Evolutionary conservation across 1,140 invertebrate species (phyloP).

Genomic region (Adelges cooleyi): DNA sequence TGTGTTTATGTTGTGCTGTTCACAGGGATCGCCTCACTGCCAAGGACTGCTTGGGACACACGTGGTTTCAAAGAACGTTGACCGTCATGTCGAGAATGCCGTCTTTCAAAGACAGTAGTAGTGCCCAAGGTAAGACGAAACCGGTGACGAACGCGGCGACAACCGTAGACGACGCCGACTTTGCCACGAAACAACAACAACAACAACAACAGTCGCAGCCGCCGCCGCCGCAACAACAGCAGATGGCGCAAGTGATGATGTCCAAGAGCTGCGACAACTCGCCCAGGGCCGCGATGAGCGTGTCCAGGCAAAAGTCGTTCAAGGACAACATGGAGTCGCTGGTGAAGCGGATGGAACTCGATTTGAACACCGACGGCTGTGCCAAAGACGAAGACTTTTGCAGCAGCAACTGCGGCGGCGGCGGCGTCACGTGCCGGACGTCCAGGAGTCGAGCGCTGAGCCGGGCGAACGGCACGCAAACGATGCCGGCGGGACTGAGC

Average conservation of each 20-base stretch:
- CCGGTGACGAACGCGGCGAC: no score
- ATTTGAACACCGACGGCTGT: background rate
- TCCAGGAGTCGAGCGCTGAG: background rate
- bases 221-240: background rate
- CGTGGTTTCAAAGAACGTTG: conserved; percentile 43
- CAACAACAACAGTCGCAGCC: background rate
- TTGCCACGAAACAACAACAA: conserved; percentile 5
- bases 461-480: conserved; percentile 8
- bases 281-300: conserved; percentile 6
- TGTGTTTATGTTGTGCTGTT: conserved; percentile 32
- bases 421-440: background rate
- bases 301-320: conserved; percentile 39
- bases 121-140: no score
- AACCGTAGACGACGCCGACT: no score
- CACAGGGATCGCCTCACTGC: conserved; percentile 49
- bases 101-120: no score
- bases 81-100: no score
- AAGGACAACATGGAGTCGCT: conserved; percentile 42
- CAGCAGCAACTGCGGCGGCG: background rate
- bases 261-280: conserved; percentile 12
- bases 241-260: background rate
- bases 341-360: conserved; percentile 39
- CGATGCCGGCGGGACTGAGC: conserved; percentile 38
- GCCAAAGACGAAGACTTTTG: background rate
- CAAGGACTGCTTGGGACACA: conserved; percentile 49